These are phyloP conservation scores for Anagyrus pseudococci DNA, from an alignment of 2,888 invertebrate genomes.

Conservation along the genomic window DNA sequence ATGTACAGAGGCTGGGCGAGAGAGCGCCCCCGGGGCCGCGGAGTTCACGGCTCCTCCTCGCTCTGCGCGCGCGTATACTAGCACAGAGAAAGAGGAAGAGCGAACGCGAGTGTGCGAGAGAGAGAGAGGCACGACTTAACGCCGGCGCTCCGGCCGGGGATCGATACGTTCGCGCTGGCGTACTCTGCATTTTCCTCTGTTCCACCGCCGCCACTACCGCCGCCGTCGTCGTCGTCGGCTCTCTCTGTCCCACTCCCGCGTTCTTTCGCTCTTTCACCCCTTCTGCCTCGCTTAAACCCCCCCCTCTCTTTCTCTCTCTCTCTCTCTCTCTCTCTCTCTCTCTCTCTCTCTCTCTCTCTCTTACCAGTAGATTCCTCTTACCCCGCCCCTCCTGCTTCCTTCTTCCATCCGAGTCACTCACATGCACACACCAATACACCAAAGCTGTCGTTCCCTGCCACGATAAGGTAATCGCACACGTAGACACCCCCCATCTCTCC, in stretches of 20 bases:
- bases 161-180: slow-evolving; percentile 39
- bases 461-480: too few relatives aligned
- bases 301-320: slow-evolving; percentile 4
- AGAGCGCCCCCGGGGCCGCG: too few relatives aligned
- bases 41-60: too few relatives aligned
- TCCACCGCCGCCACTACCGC: background rate
- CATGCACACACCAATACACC: too few relatives aligned
- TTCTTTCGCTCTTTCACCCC: background rate
- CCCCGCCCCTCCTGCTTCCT: too few relatives aligned
- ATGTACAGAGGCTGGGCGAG: background rate
- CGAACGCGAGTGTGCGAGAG: background rate
- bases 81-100: slow-evolving; percentile 1
- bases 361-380: background rate
- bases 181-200: slow-evolving; percentile 28
- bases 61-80: too few relatives aligned
- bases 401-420: too few relatives aligned
- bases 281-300: background rate
- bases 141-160: slow-evolving; percentile 8
- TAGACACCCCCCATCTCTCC: too few relatives aligned
- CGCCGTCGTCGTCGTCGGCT: background rate
- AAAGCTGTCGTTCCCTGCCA: too few relatives aligned
- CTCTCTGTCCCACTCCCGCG: background rate
- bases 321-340: background rate
- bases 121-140: slow-evolving; percentile 14
- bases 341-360: background rate